phyloP scores from a whole-genome alignment of 2,113 vertebrate genomes.

The Scartelaos histophorus region DNA sequence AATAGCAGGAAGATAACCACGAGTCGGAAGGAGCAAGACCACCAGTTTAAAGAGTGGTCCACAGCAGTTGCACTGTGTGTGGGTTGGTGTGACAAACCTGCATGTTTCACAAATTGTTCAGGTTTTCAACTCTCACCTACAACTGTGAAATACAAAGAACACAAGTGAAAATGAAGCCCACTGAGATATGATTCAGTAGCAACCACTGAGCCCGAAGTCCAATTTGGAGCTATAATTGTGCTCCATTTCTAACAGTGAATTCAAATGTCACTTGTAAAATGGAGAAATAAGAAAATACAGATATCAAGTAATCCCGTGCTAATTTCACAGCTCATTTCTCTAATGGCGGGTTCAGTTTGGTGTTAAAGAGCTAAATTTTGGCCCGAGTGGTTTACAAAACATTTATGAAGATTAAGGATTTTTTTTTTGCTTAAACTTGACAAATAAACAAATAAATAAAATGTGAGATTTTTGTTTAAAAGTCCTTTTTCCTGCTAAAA shows the following conservation, averaged over 20 bases:
- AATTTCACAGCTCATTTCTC: constrained; percentile 6
- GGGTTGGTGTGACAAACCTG: not conserved
- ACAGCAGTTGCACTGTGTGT: not conserved
- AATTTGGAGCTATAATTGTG: not conserved
- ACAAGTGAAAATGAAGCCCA: constrained; percentile 1
- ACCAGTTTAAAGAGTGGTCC: not conserved
- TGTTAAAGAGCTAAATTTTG: not conserved
- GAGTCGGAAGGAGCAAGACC: not conserved
- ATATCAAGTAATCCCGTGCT: not conserved
- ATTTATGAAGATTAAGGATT: not conserved
- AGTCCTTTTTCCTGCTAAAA: too few species aligned
- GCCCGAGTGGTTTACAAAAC: not conserved
- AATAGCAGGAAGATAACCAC: not conserved
- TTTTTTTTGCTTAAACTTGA: not conserved
- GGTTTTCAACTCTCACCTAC: not conserved
- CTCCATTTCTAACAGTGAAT: not conserved
- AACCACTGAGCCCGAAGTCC: not conserved
- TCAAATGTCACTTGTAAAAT: not conserved
- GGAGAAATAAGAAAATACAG: not conserved
- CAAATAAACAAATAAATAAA: too few species aligned
- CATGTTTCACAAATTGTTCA: not conserved
- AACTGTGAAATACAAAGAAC: not conserved
- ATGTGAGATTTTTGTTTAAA: too few species aligned
- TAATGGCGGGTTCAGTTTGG: not conserved
- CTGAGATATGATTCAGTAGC: constrained; percentile 1